These are phyloP conservation scores for Siphonodentalium dalli DNA, from an alignment of 2,888 invertebrate species.

Conservation along the genomic window DNA sequence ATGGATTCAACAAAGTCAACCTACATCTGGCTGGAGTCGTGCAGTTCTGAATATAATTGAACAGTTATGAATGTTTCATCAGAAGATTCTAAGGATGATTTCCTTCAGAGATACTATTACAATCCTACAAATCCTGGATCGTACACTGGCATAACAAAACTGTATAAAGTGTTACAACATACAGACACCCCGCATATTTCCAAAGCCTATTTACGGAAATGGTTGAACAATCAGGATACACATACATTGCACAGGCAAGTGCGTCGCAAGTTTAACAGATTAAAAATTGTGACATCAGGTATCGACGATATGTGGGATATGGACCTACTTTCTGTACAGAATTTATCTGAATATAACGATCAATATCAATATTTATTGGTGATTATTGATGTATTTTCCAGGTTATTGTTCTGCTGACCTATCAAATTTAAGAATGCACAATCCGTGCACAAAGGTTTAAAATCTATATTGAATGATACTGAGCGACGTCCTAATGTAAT, in stretches of 20 bases:
- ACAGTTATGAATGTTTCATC: too few species aligned
- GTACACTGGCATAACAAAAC: too few species aligned
- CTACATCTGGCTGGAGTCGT: too few species aligned
- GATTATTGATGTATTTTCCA: slow-evolving; percentile 13
- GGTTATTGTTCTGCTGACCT: slow-evolving; percentile 4
- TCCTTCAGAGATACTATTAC: too few species aligned
- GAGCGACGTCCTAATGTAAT: slow-evolving; percentile 4
- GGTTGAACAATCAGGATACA: slow-evolving; percentile 20
- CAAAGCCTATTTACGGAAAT: too few species aligned
- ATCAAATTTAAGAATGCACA: slow-evolving; percentile 13
- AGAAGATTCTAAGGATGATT: too few species aligned
- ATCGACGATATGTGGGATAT: slow-evolving; percentile 4
- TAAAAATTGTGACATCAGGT: slow-evolving; percentile 8
- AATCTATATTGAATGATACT: slow-evolving; percentile 8
- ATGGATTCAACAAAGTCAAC: too few species aligned
- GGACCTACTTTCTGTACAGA: slow-evolving; percentile 9
- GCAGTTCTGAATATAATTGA: too few species aligned
- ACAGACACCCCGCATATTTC: too few species aligned
- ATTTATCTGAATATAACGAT: slow-evolving; percentile 12
- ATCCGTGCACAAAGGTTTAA: slow-evolving; percentile 8
- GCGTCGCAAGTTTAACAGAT: slow-evolving; percentile 13
- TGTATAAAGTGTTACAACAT: too few species aligned
- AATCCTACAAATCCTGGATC: too few species aligned
- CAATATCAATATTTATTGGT: slow-evolving; percentile 7
- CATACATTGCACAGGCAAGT: slow-evolving; percentile 16